Conservation (phyloP, 2,888 invertebrate species). For the Drosophila fulvimacula region DNA sequence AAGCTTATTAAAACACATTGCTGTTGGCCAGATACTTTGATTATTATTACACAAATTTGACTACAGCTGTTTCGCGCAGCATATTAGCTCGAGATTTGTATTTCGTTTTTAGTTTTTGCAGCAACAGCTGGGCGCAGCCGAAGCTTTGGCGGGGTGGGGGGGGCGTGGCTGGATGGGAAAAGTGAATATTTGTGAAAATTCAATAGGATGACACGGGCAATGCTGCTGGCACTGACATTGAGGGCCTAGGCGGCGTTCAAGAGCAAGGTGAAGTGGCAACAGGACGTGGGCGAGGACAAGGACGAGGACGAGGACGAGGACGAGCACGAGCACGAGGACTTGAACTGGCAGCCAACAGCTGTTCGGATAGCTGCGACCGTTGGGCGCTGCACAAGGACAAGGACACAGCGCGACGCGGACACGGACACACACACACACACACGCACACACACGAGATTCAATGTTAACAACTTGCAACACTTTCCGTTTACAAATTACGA, state of each 20-base stretch:
- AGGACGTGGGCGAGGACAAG: conserved; percentile 17
- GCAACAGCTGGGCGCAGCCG: conserved; percentile 37
- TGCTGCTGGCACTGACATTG: conserved; percentile 64
- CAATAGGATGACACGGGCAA: conserved; percentile 52
- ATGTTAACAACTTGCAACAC: conserved; percentile 26
- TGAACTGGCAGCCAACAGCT: conserved; percentile 63
- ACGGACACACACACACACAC: conserved; percentile 29
- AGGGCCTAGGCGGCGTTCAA: conserved; percentile 58
- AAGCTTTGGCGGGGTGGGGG: neutral
- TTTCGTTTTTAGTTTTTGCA: conserved; percentile 12
- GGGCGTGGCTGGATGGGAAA: neutral
- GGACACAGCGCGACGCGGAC: conserved; percentile 48
- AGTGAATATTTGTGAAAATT: conserved; percentile 34
- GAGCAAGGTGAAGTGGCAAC: conserved; percentile 63
- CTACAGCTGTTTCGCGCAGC: conserved; percentile 47
- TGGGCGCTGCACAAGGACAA: conserved; percentile 75
- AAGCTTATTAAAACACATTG: conserved; percentile 68
- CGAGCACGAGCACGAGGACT: conserved; percentile 29
- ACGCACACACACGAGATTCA: conserved; percentile 16
- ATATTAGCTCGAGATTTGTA: conserved; percentile 21
- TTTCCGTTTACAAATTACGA: neutral
- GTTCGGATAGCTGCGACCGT: conserved; percentile 56
- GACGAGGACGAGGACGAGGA: conserved; percentile 23
- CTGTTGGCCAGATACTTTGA: conserved; percentile 17
- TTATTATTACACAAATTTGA: conserved; percentile 18